Evolutionary conservation across 2,888 invertebrate species (phyloP).

Genomic region (Zeuzera pyrina): DNA sequence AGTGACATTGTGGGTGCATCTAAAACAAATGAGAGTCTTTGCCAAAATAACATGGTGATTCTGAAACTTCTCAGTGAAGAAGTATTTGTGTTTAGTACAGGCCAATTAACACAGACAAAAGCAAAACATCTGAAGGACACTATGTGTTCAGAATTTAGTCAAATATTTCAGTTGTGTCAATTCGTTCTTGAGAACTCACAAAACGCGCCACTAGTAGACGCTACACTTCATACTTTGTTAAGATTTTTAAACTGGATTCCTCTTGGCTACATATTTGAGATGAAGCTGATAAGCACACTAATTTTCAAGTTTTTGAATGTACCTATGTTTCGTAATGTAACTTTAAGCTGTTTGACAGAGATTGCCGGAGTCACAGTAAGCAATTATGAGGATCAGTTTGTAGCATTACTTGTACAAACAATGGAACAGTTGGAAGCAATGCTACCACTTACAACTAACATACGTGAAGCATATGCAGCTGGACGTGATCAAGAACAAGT

Average conservation of each 20-base stretch:
- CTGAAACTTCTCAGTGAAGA: conserved; percentile 98
- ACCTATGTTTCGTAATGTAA: conserved; percentile 97
- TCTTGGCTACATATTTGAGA: conserved; percentile 99
- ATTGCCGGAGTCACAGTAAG: conserved; percentile 93
- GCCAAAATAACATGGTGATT: conserved; percentile 99
- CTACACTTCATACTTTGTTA: conserved; percentile 95
- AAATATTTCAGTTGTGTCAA: conserved; percentile 97
- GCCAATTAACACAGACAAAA: conserved; percentile 98
- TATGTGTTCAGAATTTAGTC: conserved; percentile 99
- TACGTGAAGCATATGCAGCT: conserved; percentile 93
- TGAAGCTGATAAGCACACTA: conserved; percentile 93
- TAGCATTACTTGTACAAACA: conserved; percentile 90
- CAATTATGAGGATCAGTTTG: conserved; percentile 95
- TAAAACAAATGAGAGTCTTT: conserved; percentile 98
- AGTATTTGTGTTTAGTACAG: conserved; percentile 98
- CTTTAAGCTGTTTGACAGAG: conserved; percentile 98
- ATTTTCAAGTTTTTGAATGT: conserved; percentile 98
- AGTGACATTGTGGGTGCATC: conserved; percentile 99
- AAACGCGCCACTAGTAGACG: conserved; percentile 95
- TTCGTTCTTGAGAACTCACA: conserved; percentile 98
- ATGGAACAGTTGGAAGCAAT: conserved; percentile 94
- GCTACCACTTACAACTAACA: conserved; percentile 92
- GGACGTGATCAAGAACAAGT: conserved; percentile 98
- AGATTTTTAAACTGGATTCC: conserved; percentile 99
- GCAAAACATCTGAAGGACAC: conserved; percentile 99